Percentiles rank a stretch among this genome's conserved stretches.
Evolutionary conservation across 1,140 invertebrate species (phyloP).

Genomic region (Oncopodura yosiiana): DNA sequence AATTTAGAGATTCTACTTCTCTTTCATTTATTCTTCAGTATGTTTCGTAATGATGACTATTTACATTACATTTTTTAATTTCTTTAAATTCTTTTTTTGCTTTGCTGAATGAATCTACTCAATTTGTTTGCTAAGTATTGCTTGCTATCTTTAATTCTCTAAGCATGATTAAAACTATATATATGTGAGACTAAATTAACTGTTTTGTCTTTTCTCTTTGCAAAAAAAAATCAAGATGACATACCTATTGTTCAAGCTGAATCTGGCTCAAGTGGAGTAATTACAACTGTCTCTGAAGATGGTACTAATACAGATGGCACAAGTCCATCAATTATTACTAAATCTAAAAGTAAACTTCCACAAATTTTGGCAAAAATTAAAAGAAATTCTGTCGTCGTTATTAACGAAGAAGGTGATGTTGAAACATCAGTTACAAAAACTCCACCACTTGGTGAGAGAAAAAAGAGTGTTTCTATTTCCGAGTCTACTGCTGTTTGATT

Average conservation of each 20-base stretch:
- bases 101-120: too few species aligned
- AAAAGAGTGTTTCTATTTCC: conserved; percentile 34
- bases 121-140: too few species aligned
- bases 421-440: conserved; percentile 26
- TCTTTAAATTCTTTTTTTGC: too few species aligned
- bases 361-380: conserved; percentile 32
- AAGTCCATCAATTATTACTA: neutral
- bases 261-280: neutral
- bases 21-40: too few species aligned
- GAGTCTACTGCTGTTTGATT: conserved; percentile 31
- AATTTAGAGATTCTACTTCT: too few species aligned
- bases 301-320: conserved; percentile 1
- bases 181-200: neutral
- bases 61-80: too few species aligned
- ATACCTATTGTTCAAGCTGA: conserved; percentile 34
- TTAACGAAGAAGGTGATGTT: conserved; percentile 34
- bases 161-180: neutral
- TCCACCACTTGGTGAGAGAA: conserved; percentile 21
- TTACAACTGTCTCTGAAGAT: too few species aligned
- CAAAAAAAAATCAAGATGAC: too few species aligned
- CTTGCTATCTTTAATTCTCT: neutral
- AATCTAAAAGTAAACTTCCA: conserved; percentile 30
- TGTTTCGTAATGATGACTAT: too few species aligned
- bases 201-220: neutral
- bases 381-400: conserved; percentile 34